Evolutionary conservation across 1,140 invertebrate genomes (phyloP), one percentile per base, ranked within the genome.

Genomic region (Centruroides sculpturatus): DNA sequence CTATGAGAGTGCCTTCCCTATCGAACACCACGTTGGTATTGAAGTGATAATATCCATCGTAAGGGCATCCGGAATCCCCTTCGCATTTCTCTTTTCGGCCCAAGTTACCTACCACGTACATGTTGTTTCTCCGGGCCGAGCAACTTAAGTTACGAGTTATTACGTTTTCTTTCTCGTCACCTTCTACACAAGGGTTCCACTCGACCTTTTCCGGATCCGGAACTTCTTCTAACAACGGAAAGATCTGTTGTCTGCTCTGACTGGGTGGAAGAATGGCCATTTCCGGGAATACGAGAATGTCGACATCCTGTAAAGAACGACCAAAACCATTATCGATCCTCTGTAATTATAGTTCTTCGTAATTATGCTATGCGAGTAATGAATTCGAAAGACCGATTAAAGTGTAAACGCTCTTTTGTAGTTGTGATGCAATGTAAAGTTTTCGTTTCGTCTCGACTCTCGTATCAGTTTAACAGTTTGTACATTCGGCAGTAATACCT

Each of bases 261-360:
- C 5, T 12, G 10, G 49, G 35, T 7, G 47, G 47, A 11, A 60
- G 13, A 7, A 13, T 46, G 23, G 23, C 51, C 23, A 57, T 76
- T 72, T 92, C 89, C 0, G 89, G 89, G 69, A 92, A 91, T 3
- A 92, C 85, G 4, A 92, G 76, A 11, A 93, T 88, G 64, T 91
- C 83, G 0, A 78, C 80, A 56, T 75, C 72, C 83, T 87, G 62
- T 23, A 59, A 55, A 23, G 35, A 23, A 53, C 51, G 7, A 36
- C 8, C 5, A 23, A 53, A 53, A 41, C 8, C 8, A 8, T 41
- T 41, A 41, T 41, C 41, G 5, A 5, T 41, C 5, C 3, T 8
- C 5, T 3, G 41, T 41, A 41, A 41, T 41, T 41, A 41, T 8
- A 41, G 5, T 23, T 23, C 23, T 23, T 23, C 23, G 23, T 23